Evolutionary conservation across 1,140 invertebrate species (phyloP), one percentile per base, ranked within the genome.

Genomic region (Augochlora pura): DNA sequence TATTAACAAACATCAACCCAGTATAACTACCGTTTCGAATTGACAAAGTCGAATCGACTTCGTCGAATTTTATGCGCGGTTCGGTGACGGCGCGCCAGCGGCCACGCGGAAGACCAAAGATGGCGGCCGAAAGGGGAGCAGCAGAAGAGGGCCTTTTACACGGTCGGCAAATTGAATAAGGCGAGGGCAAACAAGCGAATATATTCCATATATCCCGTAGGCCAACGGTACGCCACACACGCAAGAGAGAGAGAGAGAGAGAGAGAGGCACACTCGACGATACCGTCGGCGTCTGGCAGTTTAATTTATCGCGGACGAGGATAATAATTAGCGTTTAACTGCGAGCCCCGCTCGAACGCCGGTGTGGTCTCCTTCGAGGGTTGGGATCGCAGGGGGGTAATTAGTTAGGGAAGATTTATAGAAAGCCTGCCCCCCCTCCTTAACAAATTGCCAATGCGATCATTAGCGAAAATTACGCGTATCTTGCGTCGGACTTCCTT

Each of bases 301-400:
- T 90, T 87, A 90, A 91, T 91, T 89, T 87, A 91, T 88, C 82
- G 80, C 69, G 70, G 64, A 82, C 80, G 81, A 71, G 83, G 87
- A 87, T 90, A 89, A 91, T 91, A 91, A 91, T 91, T 91, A 91
- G 82, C 76, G 87, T 87, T 89, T 86, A 89, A 90, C 84, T 74
- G 82, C 74, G 76, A 88, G 84, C 82, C 86, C 79, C 75, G 69
- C 64, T 67, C 59, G 65, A 82, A 63, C 38, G 80, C 64, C 83
- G 85, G 88, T 88, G 87, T 89, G 88, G 89, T 88, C 88, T 84
- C 83, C 77, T 81, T 85, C 16, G 70, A 70, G 72, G 32, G 63
- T 84, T 84, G 85, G 76, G 80, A 83, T 82, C 87, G 88, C 83
- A 90, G 87, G 88, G 88, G 82, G 81, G 84, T 87, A 91, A 90